Evolutionary conservation across 2,797 vertebrate species (phyloP).

Genomic region (Sebastes iracundus): DNA sequence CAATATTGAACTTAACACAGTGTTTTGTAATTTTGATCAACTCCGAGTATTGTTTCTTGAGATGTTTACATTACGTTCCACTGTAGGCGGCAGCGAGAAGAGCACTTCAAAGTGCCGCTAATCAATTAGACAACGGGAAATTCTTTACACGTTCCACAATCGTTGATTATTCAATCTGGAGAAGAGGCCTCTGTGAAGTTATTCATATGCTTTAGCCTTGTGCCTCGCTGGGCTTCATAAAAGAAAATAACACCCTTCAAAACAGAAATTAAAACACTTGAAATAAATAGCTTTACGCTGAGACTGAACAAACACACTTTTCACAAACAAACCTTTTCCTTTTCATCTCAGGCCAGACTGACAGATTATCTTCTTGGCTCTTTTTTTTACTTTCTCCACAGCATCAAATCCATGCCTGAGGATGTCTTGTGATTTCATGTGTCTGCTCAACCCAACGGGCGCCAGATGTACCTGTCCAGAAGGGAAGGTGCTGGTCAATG

Average conservation of each 20-base stretch:
- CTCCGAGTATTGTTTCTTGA: not conserved
- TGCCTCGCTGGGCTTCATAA: slow-evolving; percentile 5
- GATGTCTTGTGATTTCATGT: slow-evolving; percentile 94
- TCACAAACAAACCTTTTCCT: slow-evolving; percentile 11
- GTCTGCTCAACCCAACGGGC: slow-evolving; percentile 94
- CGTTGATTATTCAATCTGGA: slow-evolving; percentile 43
- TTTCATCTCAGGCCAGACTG: slow-evolving; percentile 9
- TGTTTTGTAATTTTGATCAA: slow-evolving; percentile 4
- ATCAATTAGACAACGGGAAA: slow-evolving; percentile 43
- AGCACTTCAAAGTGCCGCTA: slow-evolving; percentile 31
- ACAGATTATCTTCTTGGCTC: slow-evolving; percentile 16
- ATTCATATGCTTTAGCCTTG: slow-evolving; percentile 23
- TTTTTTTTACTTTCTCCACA: slow-evolving; percentile 56
- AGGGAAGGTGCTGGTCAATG: slow-evolving; percentile 92
- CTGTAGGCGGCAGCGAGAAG: not conserved
- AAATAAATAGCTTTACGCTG: slow-evolving; percentile 31
- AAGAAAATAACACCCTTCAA: slow-evolving; percentile 37
- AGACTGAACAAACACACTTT: slow-evolving; percentile 16
- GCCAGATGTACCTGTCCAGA: slow-evolving; percentile 95
- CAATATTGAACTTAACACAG: not conserved
- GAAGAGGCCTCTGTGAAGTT: slow-evolving; percentile 4
- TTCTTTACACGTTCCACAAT: slow-evolving; percentile 7
- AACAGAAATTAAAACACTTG: slow-evolving; percentile 43
- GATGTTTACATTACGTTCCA: slow-evolving; percentile 4
- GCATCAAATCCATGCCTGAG: slow-evolving; percentile 93